Base-by-base conservation (phyloP, 2,797 vertebrate genomes). In the Pagetopsis macropterus region DNA sequence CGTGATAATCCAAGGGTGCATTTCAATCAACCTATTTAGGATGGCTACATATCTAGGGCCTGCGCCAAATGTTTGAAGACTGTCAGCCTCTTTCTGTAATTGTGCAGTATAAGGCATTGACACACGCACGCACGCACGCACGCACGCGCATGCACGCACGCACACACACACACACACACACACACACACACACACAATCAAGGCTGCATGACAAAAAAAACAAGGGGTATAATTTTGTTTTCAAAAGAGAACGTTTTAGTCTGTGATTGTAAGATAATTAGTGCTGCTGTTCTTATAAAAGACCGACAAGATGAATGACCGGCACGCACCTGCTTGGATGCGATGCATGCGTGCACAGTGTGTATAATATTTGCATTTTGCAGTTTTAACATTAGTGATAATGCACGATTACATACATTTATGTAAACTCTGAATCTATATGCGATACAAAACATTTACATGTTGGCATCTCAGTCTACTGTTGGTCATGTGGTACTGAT, bases 261-360 rank as follows among this genome's bases (percentile, higher is more conserved):
- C 74, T 88, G 62, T 89, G 84, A 90, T 88, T 90, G 86, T 85
- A 66, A 79, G 58, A 73, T 92, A 83, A 89, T 91, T 80, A 85
- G 72, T 82, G 55, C 74, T 78, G 74, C 74, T 65, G 59, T 55
- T 58, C 70, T 75, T 83, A 64, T 74, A 65, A 76, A 84, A 85
- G 70, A 59, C 57, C 74, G 78, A 82, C 56, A 78, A 84, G 76
- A 88, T 80, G 68, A 83, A 88, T 82, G 75, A 75, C 62, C 55
- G 12, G 61, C 75, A 83, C 75, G 61, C 75, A 83, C 75, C 82
- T 88, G 75, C 52, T 84, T 45, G 40, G 65, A 84, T 75, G 65
- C 73, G 54, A 62, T 62, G 59, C 75, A 69, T 86, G 79, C 12
- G 23, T 78, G 77, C 56, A 56, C 62, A 65, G 67, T 44, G 65